Conservation (phyloP, 2,797 vertebrate species). For the Chaetodon trifasciatus region DNA sequence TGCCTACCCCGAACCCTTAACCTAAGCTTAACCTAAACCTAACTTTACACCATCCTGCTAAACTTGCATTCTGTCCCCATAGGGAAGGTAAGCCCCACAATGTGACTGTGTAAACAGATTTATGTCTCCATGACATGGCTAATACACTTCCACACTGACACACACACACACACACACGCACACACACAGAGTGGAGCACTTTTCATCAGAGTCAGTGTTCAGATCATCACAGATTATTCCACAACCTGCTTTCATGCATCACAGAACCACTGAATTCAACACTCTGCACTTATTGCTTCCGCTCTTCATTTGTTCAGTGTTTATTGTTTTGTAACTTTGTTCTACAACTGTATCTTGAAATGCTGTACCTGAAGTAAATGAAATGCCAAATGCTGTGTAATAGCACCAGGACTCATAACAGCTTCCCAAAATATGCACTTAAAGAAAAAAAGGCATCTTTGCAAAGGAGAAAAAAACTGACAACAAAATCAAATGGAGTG, state of each 20-base stretch:
- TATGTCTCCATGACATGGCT: no score
- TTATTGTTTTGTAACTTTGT: constrained; percentile 17
- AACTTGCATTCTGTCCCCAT: no score
- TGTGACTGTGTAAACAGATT: no score
- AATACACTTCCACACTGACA: no score
- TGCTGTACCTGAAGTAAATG: constrained; percentile 7
- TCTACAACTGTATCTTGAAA: constrained; percentile 12
- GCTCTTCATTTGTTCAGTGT: constrained; percentile 27
- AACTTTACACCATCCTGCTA: no score
- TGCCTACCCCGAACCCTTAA: no score
- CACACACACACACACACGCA: constrained; percentile 30
- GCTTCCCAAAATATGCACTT: constrained; percentile 12
- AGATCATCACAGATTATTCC: constrained; percentile 53
- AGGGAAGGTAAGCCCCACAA: no score
- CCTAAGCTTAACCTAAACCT: no score
- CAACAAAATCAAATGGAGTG: neutral
- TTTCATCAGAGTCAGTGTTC: constrained; percentile 48
- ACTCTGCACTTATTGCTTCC: constrained; percentile 5
- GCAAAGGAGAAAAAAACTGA: neutral
- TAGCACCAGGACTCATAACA: neutral
- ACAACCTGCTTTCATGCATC: constrained; percentile 17
- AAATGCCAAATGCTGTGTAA: neutral
- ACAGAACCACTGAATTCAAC: constrained; percentile 11
- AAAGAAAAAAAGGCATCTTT: neutral
- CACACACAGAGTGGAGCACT: constrained; percentile 33